Evolutionary conservation across 1,140 invertebrate genomes (phyloP).

Genomic region (Cydia strobilella): DNA sequence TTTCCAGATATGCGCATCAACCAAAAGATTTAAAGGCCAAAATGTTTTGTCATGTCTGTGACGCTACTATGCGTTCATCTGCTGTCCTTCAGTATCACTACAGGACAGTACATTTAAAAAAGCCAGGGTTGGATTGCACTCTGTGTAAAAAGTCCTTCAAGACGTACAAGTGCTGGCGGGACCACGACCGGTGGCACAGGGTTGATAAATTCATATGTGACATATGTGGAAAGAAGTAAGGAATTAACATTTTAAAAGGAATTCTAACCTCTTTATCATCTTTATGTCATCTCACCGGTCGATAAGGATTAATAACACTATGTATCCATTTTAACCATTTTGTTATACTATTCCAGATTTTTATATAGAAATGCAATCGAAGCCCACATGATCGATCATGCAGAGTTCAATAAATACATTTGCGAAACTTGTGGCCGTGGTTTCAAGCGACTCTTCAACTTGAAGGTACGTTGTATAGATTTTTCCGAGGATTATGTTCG

Average conservation of each 20-base stretch:
- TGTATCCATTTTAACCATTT: neutral
- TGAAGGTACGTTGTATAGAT: slow-evolving; percentile 46
- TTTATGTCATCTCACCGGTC: too few species aligned
- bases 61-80: slow-evolving; percentile 38
- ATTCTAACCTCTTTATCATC: too few species aligned
- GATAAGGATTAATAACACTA: too few species aligned
- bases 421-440: slow-evolving; percentile 60
- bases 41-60: slow-evolving; percentile 50
- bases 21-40: slow-evolving; percentile 34
- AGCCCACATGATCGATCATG: slow-evolving; percentile 52
- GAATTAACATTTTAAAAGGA: neutral
- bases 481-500: neutral
- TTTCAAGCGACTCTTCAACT: slow-evolving; percentile 47
- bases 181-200: slow-evolving; percentile 49
- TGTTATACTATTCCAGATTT: slow-evolving; percentile 51
- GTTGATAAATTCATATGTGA: slow-evolving; percentile 55
- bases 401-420: slow-evolving; percentile 45
- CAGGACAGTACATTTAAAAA: slow-evolving; percentile 58
- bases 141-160: slow-evolving; percentile 49
- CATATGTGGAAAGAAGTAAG: slow-evolving; percentile 58
- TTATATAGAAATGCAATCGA: slow-evolving; percentile 50
- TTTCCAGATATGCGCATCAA: slow-evolving; percentile 49
- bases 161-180: slow-evolving; percentile 46
- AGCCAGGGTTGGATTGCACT: slow-evolving; percentile 52
- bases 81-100: slow-evolving; percentile 60